These are phyloP conservation scores for Periphyllus acericola DNA, from an alignment of 2,888 invertebrate genomes.

Conservation along the genomic window DNA sequence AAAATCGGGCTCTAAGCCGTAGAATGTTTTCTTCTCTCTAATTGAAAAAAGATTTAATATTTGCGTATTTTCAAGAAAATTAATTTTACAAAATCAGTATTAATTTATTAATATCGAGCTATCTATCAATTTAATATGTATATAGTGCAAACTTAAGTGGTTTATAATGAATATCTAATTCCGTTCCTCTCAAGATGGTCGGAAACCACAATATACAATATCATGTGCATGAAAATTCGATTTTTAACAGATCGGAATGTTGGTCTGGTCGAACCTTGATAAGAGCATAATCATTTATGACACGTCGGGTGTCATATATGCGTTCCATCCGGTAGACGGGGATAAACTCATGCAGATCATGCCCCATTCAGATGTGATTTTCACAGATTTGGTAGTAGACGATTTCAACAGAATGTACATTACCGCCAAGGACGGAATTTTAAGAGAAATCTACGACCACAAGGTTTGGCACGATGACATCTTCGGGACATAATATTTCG, in stretches of 20 bases:
- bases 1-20: too few relatives aligned
- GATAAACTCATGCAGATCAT: background rate
- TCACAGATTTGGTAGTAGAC: slow-evolving; percentile 5
- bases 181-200: too few relatives aligned
- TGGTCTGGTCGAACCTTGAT: slow-evolving; percentile 83
- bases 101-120: too few relatives aligned
- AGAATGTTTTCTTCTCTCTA: too few relatives aligned
- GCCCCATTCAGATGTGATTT: background rate
- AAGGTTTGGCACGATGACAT: background rate
- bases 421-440: slow-evolving; percentile 12
- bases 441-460: slow-evolving; percentile 6
- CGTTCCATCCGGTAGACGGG: slow-evolving; percentile 77
- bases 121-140: too few relatives aligned
- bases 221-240: background rate
- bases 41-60: too few relatives aligned
- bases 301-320: slow-evolving; percentile 88
- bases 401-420: background rate
- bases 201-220: too few relatives aligned
- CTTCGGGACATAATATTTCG: too few relatives aligned
- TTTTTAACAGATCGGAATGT: slow-evolving; percentile 68
- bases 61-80: too few relatives aligned
- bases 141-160: too few relatives aligned
- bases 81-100: too few relatives aligned
- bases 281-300: slow-evolving; percentile 85
- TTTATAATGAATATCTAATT: too few relatives aligned